Percentiles rank a stretch among this genome's conserved stretches.
Conservation (phyloP, 2,797 vertebrate genomes). For the Sylvia borin region DNA sequence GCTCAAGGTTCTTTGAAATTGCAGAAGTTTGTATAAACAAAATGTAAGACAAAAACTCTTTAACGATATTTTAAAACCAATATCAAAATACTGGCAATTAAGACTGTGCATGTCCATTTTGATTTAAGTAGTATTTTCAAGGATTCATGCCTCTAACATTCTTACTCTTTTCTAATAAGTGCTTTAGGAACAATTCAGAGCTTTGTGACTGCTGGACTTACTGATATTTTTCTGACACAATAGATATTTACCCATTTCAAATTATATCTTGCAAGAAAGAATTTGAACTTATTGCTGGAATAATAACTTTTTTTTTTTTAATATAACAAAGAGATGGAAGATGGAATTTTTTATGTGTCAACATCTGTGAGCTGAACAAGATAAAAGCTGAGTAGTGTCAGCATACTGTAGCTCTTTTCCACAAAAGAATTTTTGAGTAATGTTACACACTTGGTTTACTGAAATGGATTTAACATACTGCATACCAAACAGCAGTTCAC, state of each 20-base stretch:
- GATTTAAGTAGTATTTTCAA: background rate
- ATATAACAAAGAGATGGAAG: background rate
- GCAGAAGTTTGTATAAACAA: background rate
- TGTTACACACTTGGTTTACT: background rate
- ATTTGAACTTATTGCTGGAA: background rate
- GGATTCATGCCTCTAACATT: background rate
- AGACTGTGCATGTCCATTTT: background rate
- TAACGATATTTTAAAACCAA: background rate
- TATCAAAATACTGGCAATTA: background rate
- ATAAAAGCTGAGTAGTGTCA: background rate
- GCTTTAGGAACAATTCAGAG: background rate
- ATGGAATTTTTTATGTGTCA: background rate
- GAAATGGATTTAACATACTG: background rate
- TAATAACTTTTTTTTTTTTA: background rate
- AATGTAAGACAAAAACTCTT: background rate
- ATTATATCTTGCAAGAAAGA: background rate
- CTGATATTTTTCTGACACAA: background rate
- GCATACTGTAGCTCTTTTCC: background rate
- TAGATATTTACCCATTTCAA: background rate
- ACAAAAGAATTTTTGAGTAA: slow-evolving; percentile 2
- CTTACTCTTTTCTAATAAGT: background rate
- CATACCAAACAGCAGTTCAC: background rate
- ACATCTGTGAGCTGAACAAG: background rate
- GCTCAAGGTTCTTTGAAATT: background rate
- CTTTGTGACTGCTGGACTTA: background rate